Evolutionary conservation across 2,888 invertebrate species (phyloP).

Genomic region (Hyposoter dolosus): DNA sequence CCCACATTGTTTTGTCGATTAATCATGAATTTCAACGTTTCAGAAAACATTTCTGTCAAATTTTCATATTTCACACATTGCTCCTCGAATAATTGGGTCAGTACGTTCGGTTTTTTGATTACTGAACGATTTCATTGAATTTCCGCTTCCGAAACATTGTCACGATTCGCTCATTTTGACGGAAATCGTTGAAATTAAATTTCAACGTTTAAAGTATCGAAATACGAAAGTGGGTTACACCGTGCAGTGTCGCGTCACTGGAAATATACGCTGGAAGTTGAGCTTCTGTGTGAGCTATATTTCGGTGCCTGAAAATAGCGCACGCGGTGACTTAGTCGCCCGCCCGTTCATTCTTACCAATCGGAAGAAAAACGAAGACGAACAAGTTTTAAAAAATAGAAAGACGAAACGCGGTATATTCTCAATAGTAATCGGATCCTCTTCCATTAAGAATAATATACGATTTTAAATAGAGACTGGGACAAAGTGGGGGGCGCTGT

Average conservation of each 20-base stretch:
- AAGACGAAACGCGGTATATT: conserved; percentile 19
- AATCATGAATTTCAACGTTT: not conserved
- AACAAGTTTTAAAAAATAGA: conserved; percentile 15
- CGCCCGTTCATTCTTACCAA: conserved; percentile 48
- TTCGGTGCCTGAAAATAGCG: conserved; percentile 51
- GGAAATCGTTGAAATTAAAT: no score
- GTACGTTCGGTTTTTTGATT: not conserved
- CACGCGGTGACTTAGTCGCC: conserved; percentile 1
- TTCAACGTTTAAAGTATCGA: not conserved
- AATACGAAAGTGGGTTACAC: conserved; percentile 57
- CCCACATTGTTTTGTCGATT: not conserved
- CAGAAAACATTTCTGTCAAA: not conserved
- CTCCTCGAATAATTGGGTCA: not conserved
- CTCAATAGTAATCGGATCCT: conserved; percentile 64
- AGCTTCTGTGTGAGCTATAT: conserved; percentile 57
- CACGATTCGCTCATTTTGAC: no score
- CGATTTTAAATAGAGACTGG: not conserved
- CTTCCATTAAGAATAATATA: not conserved
- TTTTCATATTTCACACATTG: not conserved
- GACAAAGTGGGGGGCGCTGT: not conserved
- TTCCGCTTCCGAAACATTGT: no score
- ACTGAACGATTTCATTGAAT: not conserved
- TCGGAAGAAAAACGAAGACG: conserved; percentile 17
- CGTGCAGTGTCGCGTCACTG: conserved; percentile 41
- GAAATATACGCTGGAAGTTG: conserved; percentile 66